A percentile compares a stretch with the other conserved stretches of the same genome.
These are phyloP conservation scores for Notarius quadriscutis DNA, from an alignment of 2,113 vertebrate species.

Conservation along the genomic window DNA sequence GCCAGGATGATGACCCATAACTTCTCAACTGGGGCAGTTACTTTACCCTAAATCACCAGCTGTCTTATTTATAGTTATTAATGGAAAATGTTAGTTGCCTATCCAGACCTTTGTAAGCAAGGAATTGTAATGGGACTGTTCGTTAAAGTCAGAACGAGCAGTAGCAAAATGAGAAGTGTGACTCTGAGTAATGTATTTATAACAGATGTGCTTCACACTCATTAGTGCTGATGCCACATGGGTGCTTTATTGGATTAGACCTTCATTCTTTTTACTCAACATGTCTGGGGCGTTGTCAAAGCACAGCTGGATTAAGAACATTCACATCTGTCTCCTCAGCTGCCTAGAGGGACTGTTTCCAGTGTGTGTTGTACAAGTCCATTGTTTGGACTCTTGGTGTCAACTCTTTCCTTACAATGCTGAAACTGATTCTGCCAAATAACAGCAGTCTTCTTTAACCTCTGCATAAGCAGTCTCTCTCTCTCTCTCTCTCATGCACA, in stretches of 20 bases:
- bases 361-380: background rate
- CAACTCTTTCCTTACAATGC: slow-evolving; percentile 36
- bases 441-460: slow-evolving; percentile 28
- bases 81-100: too few species aligned
- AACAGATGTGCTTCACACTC: background rate
- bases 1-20: slow-evolving; percentile 1
- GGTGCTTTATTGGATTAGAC: background rate
- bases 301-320: background rate
- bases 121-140: background rate
- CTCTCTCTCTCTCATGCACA: background rate
- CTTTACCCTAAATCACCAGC: background rate
- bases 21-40: background rate
- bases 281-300: background rate
- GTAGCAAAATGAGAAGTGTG: background rate
- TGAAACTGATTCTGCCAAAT: slow-evolving; percentile 31
- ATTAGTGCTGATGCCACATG: background rate
- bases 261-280: background rate
- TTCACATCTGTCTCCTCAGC: background rate
- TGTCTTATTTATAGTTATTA: background rate
- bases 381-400: background rate
- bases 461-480: background rate
- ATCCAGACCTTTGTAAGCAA: background rate
- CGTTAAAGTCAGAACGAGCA: background rate
- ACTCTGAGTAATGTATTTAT: background rate
- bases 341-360: background rate